Percentiles rank a stretch among this genome's conserved stretches.
Conservation (phyloP, 1,140 invertebrate species). For the Scaptomyza graminum region DNA sequence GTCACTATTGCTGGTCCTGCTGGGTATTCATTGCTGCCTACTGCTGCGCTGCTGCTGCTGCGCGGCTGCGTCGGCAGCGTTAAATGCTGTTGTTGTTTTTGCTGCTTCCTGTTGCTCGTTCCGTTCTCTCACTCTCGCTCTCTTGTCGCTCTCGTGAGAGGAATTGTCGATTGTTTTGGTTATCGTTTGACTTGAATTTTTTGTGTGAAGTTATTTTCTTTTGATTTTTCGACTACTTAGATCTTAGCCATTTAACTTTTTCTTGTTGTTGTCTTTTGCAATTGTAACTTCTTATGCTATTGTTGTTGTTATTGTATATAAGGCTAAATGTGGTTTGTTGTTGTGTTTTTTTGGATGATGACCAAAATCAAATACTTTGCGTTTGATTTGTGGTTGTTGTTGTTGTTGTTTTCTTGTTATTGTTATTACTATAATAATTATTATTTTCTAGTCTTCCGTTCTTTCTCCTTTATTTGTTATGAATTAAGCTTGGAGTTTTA, state of each 20-base stretch:
- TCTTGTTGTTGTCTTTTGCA: conserved; percentile 8
- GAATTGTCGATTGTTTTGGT: neutral
- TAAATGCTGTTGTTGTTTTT: too few relatives aligned
- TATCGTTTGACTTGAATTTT: conserved; percentile 8
- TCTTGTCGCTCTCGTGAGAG: neutral
- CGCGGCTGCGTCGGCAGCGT: too few relatives aligned
- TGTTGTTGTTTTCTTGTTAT: conserved; percentile 23
- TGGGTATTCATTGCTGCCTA: conserved; percentile 13
- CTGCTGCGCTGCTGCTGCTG: conserved; percentile 8
- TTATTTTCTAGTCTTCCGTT: conserved; percentile 74
- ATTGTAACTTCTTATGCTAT: conserved; percentile 31
- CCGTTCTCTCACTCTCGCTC: neutral
- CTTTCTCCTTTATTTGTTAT: conserved; percentile 69
- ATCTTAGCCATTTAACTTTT: conserved; percentile 19
- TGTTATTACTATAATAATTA: conserved; percentile 47
- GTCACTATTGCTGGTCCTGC: conserved; percentile 13
- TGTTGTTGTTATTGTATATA: conserved; percentile 61
- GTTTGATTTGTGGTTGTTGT: conserved; percentile 43
- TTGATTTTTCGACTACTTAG: conserved; percentile 4
- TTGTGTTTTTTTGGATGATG: conserved; percentile 33
- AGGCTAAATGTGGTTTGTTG: conserved; percentile 70
- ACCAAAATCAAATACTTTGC: conserved; percentile 60
- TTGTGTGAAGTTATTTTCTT: neutral
- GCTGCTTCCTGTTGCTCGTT: conserved; percentile 1
- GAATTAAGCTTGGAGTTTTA: conserved; percentile 50